A percentile compares a stretch with the other conserved stretches of the same genome.
phyloP scores from a whole-genome alignment of 2,113 vertebrate genomes.

The Trinectes maculatus region DNA sequence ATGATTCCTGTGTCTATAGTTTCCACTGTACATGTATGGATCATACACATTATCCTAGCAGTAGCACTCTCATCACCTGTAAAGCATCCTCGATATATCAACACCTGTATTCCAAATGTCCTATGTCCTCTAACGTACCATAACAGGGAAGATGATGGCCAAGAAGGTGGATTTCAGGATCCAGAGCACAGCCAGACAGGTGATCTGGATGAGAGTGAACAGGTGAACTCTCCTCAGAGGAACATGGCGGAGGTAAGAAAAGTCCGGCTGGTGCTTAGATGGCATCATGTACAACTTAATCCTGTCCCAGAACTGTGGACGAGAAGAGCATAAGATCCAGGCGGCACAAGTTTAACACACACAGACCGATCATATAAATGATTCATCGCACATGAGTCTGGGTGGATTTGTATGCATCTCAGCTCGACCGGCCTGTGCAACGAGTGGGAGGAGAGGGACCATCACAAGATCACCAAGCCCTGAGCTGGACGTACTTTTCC shows the following conservation, averaged over 20 bases:
- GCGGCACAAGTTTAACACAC: constrained; percentile 15
- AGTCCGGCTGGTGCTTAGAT: constrained; percentile 96
- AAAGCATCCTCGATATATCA: neutral
- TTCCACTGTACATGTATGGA: neutral
- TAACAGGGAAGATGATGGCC: constrained; percentile 86
- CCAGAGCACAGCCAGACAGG: constrained; percentile 93
- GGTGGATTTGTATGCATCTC: neutral
- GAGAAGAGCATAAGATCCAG: neutral
- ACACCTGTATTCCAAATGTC: neutral
- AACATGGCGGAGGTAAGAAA: constrained; percentile 90
- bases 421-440: constrained; percentile 1
- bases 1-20: too few species aligned
- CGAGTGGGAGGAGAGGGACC: neutral
- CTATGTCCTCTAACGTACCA: constrained; percentile 80
- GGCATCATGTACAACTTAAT: constrained; percentile 98
- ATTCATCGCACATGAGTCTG: constrained; percentile 4
- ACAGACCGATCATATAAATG: constrained; percentile 3
- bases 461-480: neutral
- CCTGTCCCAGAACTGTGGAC: constrained; percentile 92
- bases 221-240: constrained; percentile 93
- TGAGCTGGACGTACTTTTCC: neutral
- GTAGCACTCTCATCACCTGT: too few species aligned
- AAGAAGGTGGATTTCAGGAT: constrained; percentile 87
- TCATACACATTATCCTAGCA: too few species aligned
- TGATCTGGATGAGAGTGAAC: constrained; percentile 91